Conservation (phyloP, 64 coral and sea anemone species). For the Stichodactyla helianthus region DNA sequence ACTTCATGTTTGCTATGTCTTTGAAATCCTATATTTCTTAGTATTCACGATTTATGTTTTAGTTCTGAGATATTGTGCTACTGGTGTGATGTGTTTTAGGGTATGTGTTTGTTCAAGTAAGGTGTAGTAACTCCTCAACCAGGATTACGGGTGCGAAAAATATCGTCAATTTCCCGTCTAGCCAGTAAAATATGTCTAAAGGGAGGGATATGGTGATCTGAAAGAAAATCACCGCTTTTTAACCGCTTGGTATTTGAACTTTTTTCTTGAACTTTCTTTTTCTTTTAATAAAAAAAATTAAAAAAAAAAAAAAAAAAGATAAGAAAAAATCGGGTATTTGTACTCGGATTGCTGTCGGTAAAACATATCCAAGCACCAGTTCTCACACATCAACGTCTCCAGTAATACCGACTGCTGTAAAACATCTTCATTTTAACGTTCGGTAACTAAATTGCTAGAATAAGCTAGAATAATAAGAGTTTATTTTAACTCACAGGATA, state of each 20-base stretch:
- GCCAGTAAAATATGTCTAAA: background rate
- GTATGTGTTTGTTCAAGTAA: background rate
- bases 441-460: background rate
- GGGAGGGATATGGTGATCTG: background rate
- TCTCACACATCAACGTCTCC: too few species aligned
- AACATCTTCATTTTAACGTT: background rate
- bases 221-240: constrained; percentile 5
- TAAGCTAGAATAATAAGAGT: background rate
- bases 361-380: too few species aligned
- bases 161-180: constrained; percentile 10
- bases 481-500: background rate
- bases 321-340: background rate
- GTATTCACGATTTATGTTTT: background rate
- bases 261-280: background rate
- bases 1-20: background rate
- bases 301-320: background rate
- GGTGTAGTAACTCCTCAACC: background rate
- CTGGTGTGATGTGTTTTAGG: background rate
- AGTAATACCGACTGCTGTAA: background rate
- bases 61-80: background rate
- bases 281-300: too few species aligned
- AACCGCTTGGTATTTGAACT: background rate
- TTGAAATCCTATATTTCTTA: background rate
- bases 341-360: background rate
- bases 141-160: background rate